A percentile compares a stretch with the other conserved stretches of the same genome.
phyloP scores from a whole-genome alignment of 1,140 invertebrate species.

The Habropoda laboriosa region DNA sequence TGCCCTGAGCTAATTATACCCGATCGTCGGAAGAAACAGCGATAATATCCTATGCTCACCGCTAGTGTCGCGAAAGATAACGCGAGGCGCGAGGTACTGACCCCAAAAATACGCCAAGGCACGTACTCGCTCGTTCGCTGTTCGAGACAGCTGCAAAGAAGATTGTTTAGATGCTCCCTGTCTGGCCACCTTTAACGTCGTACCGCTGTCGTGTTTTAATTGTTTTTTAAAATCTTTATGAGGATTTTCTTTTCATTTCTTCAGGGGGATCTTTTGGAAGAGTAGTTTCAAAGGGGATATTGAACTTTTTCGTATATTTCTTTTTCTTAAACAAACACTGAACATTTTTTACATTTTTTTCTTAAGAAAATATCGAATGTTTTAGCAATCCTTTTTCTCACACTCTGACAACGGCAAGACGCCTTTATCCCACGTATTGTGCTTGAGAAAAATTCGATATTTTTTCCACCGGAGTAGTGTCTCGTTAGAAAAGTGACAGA shows the following conservation, averaged over 20 bases:
- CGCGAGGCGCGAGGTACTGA: constrained; percentile 12
- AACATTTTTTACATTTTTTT: neutral
- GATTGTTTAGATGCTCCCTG: constrained; percentile 17
- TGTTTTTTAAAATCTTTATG: no score
- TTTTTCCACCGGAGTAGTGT: neutral
- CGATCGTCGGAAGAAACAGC: neutral
- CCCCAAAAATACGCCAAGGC: neutral
- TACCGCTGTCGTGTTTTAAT: neutral
- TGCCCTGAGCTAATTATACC: constrained; percentile 8
- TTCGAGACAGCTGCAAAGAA: constrained; percentile 47
- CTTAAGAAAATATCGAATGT: neutral
- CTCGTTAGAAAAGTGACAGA: constrained; percentile 17
- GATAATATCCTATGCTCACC: constrained; percentile 1
- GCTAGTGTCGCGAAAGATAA: neutral
- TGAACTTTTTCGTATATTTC: no score
- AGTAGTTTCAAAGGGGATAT: no score
- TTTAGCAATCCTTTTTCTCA: neutral
- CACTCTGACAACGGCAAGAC: neutral
- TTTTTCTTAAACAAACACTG: no score
- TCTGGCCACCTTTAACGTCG: constrained; percentile 29
- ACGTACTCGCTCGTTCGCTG: neutral
- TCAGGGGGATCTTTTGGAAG: no score
- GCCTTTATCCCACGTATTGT: neutral
- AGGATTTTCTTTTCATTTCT: no score
- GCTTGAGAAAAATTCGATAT: neutral